phyloP scores from a whole-genome alignment of 2,888 invertebrate species.

The Conomelus anceps region DNA sequence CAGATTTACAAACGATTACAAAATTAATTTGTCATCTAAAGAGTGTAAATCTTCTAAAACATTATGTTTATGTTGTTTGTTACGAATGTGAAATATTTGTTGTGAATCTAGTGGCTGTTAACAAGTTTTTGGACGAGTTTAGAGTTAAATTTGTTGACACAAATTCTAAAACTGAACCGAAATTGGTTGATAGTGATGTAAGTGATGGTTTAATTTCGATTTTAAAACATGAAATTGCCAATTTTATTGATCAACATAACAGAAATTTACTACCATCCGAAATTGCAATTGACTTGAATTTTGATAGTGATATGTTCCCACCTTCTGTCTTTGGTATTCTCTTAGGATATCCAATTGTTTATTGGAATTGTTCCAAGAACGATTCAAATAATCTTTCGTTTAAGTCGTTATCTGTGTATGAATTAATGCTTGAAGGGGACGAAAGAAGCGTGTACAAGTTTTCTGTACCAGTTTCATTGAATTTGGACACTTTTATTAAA shows the following conservation, averaged over 20 bases:
- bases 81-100: background rate
- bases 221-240: background rate
- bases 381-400: background rate
- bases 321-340: background rate
- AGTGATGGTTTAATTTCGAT: background rate
- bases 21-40: background rate
- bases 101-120: background rate
- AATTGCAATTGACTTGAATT: background rate
- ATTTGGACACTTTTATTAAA: background rate
- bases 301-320: background rate
- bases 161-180: background rate
- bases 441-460: background rate
- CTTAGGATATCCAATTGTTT: background rate
- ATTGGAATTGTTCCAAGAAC: background rate
- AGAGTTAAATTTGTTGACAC: background rate
- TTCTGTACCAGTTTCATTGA: background rate
- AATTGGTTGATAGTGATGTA: background rate
- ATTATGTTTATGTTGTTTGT: background rate
- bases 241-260: background rate
- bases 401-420: background rate
- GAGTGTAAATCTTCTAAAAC: background rate
- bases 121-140: background rate
- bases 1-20: background rate
- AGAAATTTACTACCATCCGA: background rate
- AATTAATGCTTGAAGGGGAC: too few relatives aligned